Base-by-base conservation (phyloP, 1,140 invertebrate species). In the Hypothenemus hampei region DNA sequence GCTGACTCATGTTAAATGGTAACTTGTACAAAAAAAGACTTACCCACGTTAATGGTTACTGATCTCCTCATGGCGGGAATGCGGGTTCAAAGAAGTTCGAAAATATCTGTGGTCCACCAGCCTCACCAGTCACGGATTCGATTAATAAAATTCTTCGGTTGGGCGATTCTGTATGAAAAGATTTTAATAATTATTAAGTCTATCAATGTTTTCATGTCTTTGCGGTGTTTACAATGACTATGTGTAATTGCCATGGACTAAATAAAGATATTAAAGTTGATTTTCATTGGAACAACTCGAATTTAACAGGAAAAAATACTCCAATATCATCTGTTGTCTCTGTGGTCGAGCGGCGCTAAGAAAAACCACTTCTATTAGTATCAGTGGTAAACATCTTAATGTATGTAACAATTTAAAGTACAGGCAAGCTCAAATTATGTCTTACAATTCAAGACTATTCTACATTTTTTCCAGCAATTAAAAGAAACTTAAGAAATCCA, bases 81-180 rank as follows among this genome's bases (percentile, higher is more conserved):
- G 29, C 37, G 26, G 43, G 43, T 56, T 36, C 33, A 56, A 47
- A 55, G 41, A 55, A 44, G 53, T 56, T 56, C 43, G 53, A 56
- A 48, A 53, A 53, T 53, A 36, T 19, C 40, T 40, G 50, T 53
- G 50, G 50, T 53, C 50, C 50, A 53, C 23, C 50, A 53, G 50
- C 40, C 26, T 53, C 50, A 53, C 50, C 39, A 52, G 49, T 52
- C 49, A 52, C 49, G 49, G 50, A 35, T 53, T 53, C 39, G 50
- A 53, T 53, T 53, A 53, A 53, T 53, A 53, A 53, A 53, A 53
- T 53, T 53, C 50, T 39, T 44, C 29, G 20, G 33, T 21, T 53
- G 50, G 50, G 50, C 36, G 1, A 53, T 53, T 53, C 50, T 36
- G 36, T 39, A 44, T 44, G 15, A 50, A 50, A 40, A 10, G 22